Evolutionary conservation across 2,888 invertebrate species (phyloP), one percentile per base, ranked within the genome.

Genomic region (Ennomos erosarius): DNA sequence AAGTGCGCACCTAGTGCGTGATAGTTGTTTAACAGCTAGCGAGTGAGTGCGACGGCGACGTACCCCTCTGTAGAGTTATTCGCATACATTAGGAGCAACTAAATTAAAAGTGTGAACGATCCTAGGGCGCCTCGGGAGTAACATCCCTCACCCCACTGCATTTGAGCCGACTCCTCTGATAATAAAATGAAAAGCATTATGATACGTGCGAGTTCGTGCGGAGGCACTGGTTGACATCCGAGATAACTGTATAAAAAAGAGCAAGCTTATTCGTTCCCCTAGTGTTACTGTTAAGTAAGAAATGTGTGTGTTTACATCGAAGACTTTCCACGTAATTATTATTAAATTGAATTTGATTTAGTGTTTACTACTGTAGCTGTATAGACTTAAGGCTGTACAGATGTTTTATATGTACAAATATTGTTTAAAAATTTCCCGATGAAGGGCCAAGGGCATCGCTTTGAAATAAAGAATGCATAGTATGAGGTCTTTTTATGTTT

Each of bases 71-170:
- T 76, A 75, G 77, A 83, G 83, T 81, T 85, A 87, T 88, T 85
- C 88, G 90, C 91, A 89, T 90, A 85, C 87, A 90, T 90, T 90
- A 90, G 82, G 82, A 85, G 87, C 85, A 83, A 88, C 89, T 90
- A 91, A 91, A 91, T 91, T 91, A 91, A 91, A 91, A 91, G 90
- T 90, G 90, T 87, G 90, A 90, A 90, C 84, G 87, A 88, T 85
- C 83, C 75, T 78, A 73, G 67, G 74, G 79, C 79, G 80, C 81
- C 78, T 78, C 81, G 83, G 81, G 81, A 81, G 61, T 62, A 46
- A 53, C 59, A 59, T 52, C 69, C 71, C 68, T 70, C 68, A 67
- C 66, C 61, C 63, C 72, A 79, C 80, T 78, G 79, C 69, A 74
- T 75, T 72, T 74, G 71, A 75, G 77, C 74, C 71, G 75, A 72